Evolutionary conservation across 2,888 invertebrate genomes (phyloP), one percentile per base, ranked within the genome.

Genomic region (Resseliella maxima): DNA sequence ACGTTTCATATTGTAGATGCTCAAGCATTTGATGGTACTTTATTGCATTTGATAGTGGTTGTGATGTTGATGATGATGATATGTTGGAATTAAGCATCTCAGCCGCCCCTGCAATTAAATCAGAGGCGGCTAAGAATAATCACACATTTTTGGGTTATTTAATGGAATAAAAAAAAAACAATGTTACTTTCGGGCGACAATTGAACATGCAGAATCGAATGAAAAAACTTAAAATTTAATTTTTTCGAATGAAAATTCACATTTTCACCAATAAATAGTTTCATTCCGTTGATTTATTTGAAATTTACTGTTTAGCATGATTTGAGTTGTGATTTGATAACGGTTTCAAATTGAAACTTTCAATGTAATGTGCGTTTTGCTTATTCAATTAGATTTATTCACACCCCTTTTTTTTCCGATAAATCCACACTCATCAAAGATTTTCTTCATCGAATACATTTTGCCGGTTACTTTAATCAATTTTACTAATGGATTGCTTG

Each of bases 31-130:
- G 50, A 50, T 50, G 50, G n/a, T 3, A 50, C 50, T n/a, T n/a
- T n/a, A 50, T 50, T 18, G 24, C 50, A 50, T 50, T 3, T 50
- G 85, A 85, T 54, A 54, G 54, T 31, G 85, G 18, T 27, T 41
- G 36, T 86, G 87, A 85, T 86, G 87, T 85, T 54, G 85, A 85
- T 31, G 85, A 35, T 27, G 64, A 50, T 86, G 87, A 85, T 86
- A 87, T 85, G 86, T 85, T 86, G 91, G 92, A 92, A 85, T 87
- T 88, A 91, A 92, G 92, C 92, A 92, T 92, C 90, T 92, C 92
- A 91, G 93, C 93, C 93, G 93, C 93, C 93, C 93, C 93, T 93
- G 93, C 92, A 93, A 93, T 50, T 93, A 87, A 87, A 88, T 92
- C 93, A 93, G 93, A 93, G 93, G 93, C 93, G 93, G 93, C 93